phyloP scores from a whole-genome alignment of 1,140 invertebrate species.

The Colletes latitarsis region DNA sequence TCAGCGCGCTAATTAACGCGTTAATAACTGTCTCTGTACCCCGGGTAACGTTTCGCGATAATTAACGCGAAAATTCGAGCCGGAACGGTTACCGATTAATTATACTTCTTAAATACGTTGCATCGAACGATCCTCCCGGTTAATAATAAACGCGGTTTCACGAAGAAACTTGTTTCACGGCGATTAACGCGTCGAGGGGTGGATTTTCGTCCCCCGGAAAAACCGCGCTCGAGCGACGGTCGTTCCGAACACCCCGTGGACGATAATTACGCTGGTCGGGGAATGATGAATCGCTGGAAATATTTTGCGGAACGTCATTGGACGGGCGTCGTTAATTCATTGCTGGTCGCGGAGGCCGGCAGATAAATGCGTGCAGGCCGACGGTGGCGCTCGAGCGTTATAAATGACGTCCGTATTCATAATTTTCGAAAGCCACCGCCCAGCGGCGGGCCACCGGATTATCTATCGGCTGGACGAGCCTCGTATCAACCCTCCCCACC shows the following conservation, averaged over 20 bases:
- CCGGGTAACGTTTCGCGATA: no score
- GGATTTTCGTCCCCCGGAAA: conserved; percentile 18
- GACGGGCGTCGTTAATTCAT: conserved; percentile 69
- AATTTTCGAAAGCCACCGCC: conserved; percentile 68
- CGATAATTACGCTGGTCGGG: conserved; percentile 54
- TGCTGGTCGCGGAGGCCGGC: conserved; percentile 54
- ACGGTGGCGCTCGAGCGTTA: conserved; percentile 61
- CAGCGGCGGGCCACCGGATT: conserved; percentile 51
- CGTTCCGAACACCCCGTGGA: conserved; percentile 12
- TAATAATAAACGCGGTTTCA: not conserved
- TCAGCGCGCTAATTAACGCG: conserved; percentile 30
- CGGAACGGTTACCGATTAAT: not conserved
- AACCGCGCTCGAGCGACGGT: not conserved
- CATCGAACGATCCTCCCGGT: no score
- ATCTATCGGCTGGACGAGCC: conserved; percentile 40
- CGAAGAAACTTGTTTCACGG: conserved; percentile 35
- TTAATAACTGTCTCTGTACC: conserved; percentile 31
- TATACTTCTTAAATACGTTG: no score
- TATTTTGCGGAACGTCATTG: conserved; percentile 69
- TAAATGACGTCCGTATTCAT: conserved; percentile 71
- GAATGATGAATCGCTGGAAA: conserved; percentile 71
- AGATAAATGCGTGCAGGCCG: conserved; percentile 60
- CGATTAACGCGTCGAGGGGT: conserved; percentile 29
- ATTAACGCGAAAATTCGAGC: conserved; percentile 14
- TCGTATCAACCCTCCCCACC: conserved; percentile 4